Evolutionary conservation across 2,797 vertebrate species (phyloP).

Genomic region (Schizopygopsis malacanthus): DNA sequence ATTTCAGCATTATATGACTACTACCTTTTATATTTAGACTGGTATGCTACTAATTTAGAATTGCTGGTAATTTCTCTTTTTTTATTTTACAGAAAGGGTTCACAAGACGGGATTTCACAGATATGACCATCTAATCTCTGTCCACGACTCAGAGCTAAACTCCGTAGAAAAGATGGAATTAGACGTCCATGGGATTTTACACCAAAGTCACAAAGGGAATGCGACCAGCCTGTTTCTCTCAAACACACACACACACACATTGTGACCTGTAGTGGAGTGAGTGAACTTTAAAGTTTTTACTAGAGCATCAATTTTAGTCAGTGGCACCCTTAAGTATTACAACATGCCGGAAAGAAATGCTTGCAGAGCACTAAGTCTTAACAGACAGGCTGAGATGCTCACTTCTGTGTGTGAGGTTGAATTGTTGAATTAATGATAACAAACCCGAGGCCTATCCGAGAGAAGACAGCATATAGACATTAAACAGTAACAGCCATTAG

Average conservation of each 20-base stretch:
- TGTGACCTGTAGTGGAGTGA: conserved; percentile 6
- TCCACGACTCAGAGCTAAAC: neutral
- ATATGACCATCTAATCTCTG: conserved; percentile 63
- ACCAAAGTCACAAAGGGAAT: conserved; percentile 23
- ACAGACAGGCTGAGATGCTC: neutral
- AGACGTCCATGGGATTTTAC: neutral
- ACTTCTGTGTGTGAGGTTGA: neutral
- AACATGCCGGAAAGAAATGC: conserved; percentile 8
- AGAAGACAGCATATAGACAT: neutral
- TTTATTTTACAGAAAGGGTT: conserved; percentile 80
- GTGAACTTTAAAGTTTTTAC: neutral
- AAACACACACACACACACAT: conserved; percentile 2
- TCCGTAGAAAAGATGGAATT: neutral
- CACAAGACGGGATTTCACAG: conserved; percentile 73
- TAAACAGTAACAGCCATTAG: neutral
- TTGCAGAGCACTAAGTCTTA: neutral
- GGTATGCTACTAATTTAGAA: neutral
- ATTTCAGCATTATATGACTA: neutral
- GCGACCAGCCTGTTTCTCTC: neutral
- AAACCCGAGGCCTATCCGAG: neutral
- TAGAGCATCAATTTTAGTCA: neutral
- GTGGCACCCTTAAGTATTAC: conserved; percentile 23
- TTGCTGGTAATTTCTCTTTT: neutral
- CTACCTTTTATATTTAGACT: neutral
- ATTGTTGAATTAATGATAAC: neutral